These are phyloP conservation scores for Corticium candelabrum DNA, from an alignment of 37 sponge, comb jelly and placozoan genomes.

Conservation along the genomic window DNA sequence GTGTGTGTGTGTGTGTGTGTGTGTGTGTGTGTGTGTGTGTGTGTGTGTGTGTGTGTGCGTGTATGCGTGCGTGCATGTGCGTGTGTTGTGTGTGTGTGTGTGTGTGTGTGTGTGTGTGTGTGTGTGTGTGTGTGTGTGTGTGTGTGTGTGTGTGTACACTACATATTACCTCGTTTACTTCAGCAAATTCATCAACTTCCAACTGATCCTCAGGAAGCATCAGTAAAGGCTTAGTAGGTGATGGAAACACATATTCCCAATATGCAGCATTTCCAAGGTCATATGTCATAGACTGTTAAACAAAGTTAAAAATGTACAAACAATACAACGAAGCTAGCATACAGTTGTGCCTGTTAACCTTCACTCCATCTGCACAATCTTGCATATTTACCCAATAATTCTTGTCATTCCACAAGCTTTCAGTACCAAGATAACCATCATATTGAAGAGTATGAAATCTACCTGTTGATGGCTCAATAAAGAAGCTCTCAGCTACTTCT, in stretches of 20 bases:
- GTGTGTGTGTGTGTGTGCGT: too few species aligned
- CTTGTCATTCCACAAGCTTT: constrained; percentile 84
- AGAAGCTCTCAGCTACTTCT: constrained; percentile 89
- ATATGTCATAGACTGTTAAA: constrained; percentile 58
- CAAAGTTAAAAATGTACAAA: too few species aligned
- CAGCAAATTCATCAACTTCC: constrained; percentile 2
- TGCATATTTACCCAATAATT: constrained; percentile 99
- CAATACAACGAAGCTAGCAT: too few species aligned
- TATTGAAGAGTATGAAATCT: constrained; percentile 41
- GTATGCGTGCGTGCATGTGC: too few species aligned
- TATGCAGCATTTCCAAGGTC: constrained; percentile 83
- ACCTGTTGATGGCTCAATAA: constrained; percentile 88
- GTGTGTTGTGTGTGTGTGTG: too few species aligned
- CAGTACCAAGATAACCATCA: constrained; percentile 79
- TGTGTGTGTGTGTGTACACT: too few species aligned
- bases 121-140: neutral
- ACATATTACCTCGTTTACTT: too few species aligned
- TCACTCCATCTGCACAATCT: constrained; percentile 79
- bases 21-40: too few species aligned
- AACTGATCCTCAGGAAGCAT: constrained; percentile 63
- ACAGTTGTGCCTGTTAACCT: constrained; percentile 33
- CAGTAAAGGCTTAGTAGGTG: constrained; percentile 68
- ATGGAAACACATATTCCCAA: constrained; percentile 97
- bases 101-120: constrained; percentile 5
- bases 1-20: too few species aligned